A percentile compares a stretch with the other conserved stretches of the same genome.
Conservation (phyloP, 2,888 invertebrate genomes). For the Morpho helenor region DNA sequence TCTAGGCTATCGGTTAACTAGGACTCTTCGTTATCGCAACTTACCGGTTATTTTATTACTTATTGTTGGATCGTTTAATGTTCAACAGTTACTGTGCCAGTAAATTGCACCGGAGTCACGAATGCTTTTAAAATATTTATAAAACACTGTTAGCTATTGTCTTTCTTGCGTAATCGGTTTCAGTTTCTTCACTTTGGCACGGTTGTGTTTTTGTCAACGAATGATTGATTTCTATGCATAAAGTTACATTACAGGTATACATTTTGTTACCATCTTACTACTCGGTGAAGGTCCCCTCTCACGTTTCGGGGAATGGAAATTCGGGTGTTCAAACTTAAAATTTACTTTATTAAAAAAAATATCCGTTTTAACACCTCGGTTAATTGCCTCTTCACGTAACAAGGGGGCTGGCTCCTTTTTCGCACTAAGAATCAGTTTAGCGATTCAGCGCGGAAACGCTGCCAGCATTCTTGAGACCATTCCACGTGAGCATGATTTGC, state of each 20-base stretch:
- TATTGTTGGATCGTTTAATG: constrained; percentile 57
- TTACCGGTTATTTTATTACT: constrained; percentile 49
- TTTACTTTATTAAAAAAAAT: too few relatives aligned
- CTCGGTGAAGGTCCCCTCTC: too few relatives aligned
- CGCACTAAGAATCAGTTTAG: too few relatives aligned
- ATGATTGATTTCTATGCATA: not conserved
- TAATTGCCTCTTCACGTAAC: too few relatives aligned
- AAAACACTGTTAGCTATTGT: constrained; percentile 9
- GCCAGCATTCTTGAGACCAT: too few relatives aligned
- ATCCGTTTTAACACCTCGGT: too few relatives aligned
- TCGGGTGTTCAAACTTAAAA: too few relatives aligned
- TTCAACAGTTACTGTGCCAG: constrained; percentile 36
- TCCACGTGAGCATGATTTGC: too few relatives aligned
- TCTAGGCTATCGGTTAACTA: constrained; percentile 65
- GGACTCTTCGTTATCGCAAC: constrained; percentile 37
- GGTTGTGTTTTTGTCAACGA: not conserved
- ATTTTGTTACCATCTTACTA: too few relatives aligned
- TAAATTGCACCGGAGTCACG: constrained; percentile 35
- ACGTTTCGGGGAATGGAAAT: too few relatives aligned
- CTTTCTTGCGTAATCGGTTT: constrained; percentile 13
- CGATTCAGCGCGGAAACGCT: too few relatives aligned
- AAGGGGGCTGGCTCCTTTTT: too few relatives aligned
- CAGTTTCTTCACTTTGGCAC: constrained; percentile 6
- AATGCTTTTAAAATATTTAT: constrained; percentile 26
- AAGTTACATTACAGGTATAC: not conserved